Percentiles rank a stretch among this genome's conserved stretches.
Conservation (phyloP, 2,888 invertebrate genomes). For the Eupeodes latifasciatus region DNA sequence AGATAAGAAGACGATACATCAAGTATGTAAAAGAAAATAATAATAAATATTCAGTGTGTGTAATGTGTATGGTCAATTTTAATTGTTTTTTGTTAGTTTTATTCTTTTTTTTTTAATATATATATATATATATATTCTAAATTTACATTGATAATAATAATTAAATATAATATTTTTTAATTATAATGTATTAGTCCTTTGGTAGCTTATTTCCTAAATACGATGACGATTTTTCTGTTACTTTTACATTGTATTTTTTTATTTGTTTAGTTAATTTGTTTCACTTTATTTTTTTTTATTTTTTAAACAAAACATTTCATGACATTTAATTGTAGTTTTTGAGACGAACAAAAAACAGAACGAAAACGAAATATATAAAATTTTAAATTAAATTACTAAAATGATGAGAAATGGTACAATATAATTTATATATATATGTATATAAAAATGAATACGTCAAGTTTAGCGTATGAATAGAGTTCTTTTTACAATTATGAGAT, state of each 20-base stretch:
- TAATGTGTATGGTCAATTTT: slow-evolving; percentile 63
- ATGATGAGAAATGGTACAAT: slow-evolving; percentile 36
- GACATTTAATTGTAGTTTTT: not conserved
- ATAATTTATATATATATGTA: not conserved
- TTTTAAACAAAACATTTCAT: slow-evolving; percentile 52
- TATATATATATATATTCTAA: slow-evolving; percentile 52
- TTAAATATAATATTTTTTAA: slow-evolving; percentile 62
- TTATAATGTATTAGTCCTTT: slow-evolving; percentile 72
- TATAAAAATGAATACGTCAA: slow-evolving; percentile 41
- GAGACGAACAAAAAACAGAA: not conserved
- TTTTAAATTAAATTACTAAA: slow-evolving; percentile 52
- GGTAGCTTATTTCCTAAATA: slow-evolving; percentile 73
- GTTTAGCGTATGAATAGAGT: slow-evolving; percentile 60
- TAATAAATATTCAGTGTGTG: slow-evolving; percentile 69
- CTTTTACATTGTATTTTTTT: slow-evolving; percentile 33
- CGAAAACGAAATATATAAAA: not conserved
- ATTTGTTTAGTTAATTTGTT: slow-evolving; percentile 30
- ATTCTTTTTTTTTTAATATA: slow-evolving; percentile 10
- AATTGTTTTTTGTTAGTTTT: slow-evolving; percentile 37
- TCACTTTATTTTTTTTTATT: slow-evolving; percentile 9
- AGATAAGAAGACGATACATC: slow-evolving; percentile 57
- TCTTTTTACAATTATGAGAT: slow-evolving; percentile 64
- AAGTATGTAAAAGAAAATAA: slow-evolving; percentile 54
- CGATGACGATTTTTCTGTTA: slow-evolving; percentile 46
- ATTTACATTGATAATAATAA: slow-evolving; percentile 75